Percentiles rank a stretch among this genome's conserved stretches.
These are phyloP conservation scores for Palythoa grandis DNA, from an alignment of 92 coral and sea anemone species.

Conservation along the genomic window DNA sequence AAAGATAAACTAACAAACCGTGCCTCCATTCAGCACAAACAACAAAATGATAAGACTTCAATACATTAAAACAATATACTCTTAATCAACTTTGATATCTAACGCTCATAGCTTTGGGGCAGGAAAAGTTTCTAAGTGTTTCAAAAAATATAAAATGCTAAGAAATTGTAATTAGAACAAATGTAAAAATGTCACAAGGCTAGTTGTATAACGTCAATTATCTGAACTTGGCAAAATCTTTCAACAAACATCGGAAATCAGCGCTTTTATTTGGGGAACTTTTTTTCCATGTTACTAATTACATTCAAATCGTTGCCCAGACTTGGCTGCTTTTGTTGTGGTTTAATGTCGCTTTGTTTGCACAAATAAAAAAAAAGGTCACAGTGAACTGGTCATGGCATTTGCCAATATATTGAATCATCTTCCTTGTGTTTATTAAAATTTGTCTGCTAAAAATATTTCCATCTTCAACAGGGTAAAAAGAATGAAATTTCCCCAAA, in stretches of 20 bases:
- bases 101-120: neutral
- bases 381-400: neutral
- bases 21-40: neutral
- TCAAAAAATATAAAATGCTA: neutral
- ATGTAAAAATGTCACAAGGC: neutral
- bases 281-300: constrained; percentile 9
- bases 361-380: constrained; percentile 12
- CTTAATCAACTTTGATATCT: neutral
- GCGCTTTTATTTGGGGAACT: neutral
- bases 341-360: constrained; percentile 18
- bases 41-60: neutral
- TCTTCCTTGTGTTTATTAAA: neutral
- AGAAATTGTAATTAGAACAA: neutral
- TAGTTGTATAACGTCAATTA: neutral
- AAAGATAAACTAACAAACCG: neutral
- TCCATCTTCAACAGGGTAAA: neutral
- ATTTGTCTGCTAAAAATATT: neutral
- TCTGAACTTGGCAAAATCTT: neutral
- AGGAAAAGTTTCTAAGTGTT: neutral
- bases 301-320: constrained; percentile 8
- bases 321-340: neutral
- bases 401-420: neutral
- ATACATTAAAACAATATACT: neutral
- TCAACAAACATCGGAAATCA: constrained; percentile 30
- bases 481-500: neutral